phyloP scores from a whole-genome alignment of 2,113 vertebrate genomes.

The Eretmochelys imbricata region DNA sequence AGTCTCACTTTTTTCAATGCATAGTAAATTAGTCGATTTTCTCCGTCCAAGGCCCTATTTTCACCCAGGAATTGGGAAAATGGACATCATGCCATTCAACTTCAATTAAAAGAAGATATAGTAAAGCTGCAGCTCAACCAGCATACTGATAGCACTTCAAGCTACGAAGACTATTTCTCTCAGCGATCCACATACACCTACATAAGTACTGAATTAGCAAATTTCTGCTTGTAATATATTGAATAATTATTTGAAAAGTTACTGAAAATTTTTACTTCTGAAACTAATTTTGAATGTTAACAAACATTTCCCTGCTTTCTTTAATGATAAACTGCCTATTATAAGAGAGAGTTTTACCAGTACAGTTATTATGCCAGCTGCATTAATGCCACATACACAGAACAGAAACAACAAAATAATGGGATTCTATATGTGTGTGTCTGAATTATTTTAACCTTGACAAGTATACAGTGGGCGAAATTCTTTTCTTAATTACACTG shows the following conservation, averaged over 20 bases:
- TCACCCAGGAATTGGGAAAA: not conserved
- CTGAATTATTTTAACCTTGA: not conserved
- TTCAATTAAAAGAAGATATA: not conserved
- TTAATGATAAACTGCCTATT: not conserved
- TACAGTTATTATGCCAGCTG: not conserved
- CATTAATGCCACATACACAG: not conserved
- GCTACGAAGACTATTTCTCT: not conserved
- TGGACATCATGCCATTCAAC: not conserved
- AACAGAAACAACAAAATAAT: not conserved
- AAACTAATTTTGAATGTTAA: not conserved
- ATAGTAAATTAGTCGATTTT: not conserved
- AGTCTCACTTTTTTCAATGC: not conserved
- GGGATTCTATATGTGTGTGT: not conserved
- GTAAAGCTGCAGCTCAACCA: not conserved
- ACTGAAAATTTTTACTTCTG: not conserved
- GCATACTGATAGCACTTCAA: not conserved
- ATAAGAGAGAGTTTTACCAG: not conserved
- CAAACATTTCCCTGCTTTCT: not conserved
- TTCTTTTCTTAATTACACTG: not conserved
- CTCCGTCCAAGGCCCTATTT: not conserved
- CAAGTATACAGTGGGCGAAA: not conserved
- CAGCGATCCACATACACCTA: not conserved
- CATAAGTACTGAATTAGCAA: not conserved
- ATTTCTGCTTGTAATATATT: not conserved
- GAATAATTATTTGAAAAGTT: not conserved